These are phyloP conservation scores for Pristiophorus japonicus DNA, from an alignment of 2,113 vertebrate genomes.

Conservation along the genomic window DNA sequence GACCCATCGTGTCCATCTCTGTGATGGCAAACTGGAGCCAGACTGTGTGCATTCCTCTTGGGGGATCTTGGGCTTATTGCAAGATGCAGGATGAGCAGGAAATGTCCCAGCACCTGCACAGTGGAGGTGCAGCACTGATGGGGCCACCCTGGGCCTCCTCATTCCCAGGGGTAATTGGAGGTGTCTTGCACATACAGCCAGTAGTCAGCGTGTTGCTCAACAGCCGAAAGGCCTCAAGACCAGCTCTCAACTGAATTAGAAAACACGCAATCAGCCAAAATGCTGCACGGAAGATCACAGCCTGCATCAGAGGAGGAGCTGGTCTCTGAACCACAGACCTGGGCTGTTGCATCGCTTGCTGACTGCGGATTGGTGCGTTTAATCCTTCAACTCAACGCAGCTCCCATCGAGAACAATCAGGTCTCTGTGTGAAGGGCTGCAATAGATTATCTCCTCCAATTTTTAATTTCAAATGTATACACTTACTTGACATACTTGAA, in stretches of 20 bases:
- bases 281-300: not conserved
- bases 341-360: not conserved
- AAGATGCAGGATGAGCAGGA: no score
- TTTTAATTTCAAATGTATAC: constrained; percentile 28
- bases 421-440: not conserved
- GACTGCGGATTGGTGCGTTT: not conserved
- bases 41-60: no score
- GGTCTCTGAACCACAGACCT: not conserved
- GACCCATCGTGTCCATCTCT: no score
- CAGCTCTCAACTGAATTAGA: not conserved
- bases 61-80: no score
- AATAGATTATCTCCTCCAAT: not conserved
- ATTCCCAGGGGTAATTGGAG: no score
- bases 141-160: not conserved
- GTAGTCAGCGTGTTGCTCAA: not conserved
- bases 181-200: not conserved
- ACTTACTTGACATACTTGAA: not conserved
- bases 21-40: no score
- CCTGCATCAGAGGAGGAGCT: not conserved
- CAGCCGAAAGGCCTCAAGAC: no score
- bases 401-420: not conserved
- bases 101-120: no score
- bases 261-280: not conserved
- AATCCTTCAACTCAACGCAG: constrained; percentile 9
- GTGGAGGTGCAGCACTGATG: no score